phyloP scores from a whole-genome alignment of 2,888 invertebrate genomes.

The Callosobruchus maculatus region DNA sequence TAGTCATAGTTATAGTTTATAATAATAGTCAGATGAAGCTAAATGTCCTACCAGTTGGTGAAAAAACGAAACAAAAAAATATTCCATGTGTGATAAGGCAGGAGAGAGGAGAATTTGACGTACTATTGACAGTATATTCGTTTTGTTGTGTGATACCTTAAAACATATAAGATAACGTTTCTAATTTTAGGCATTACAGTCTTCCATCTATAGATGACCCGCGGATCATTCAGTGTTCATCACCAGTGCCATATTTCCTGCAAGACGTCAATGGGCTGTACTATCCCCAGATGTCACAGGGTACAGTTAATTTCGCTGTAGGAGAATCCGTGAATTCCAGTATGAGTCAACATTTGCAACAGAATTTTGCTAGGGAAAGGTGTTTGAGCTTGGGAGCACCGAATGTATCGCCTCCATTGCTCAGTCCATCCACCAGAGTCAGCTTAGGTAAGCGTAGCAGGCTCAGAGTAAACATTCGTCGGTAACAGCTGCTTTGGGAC shows the following conservation, averaged over 20 bases:
- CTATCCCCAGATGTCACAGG: constrained; percentile 42
- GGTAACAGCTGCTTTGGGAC: too few relatives aligned
- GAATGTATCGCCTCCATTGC: constrained; percentile 50
- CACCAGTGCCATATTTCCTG: constrained; percentile 46
- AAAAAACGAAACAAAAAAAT: too few relatives aligned
- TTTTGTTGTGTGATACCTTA: too few relatives aligned
- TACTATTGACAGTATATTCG: too few relatives aligned
- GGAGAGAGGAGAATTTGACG: too few relatives aligned
- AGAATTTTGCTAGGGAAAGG: constrained; percentile 40
- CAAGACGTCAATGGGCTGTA: constrained; percentile 42
- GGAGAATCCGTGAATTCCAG: constrained; percentile 58
- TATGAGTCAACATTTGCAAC: constrained; percentile 36
- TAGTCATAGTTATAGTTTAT: too few relatives aligned
- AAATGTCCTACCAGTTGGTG: too few relatives aligned
- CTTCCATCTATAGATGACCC: constrained; percentile 62
- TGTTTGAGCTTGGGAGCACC: constrained; percentile 62
- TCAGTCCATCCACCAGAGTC: constrained; percentile 62
- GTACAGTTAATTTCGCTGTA: constrained; percentile 62
- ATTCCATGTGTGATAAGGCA: too few relatives aligned
- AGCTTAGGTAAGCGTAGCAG: constrained; percentile 55
- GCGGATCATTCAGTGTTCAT: constrained; percentile 45
- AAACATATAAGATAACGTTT: too few relatives aligned
- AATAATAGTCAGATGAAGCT: too few relatives aligned
- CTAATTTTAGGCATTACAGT: constrained; percentile 59
- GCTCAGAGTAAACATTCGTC: too few relatives aligned